These are phyloP conservation scores for Agrochola circellaris DNA, from an alignment of 2,888 invertebrate genomes.

Conservation along the genomic window DNA sequence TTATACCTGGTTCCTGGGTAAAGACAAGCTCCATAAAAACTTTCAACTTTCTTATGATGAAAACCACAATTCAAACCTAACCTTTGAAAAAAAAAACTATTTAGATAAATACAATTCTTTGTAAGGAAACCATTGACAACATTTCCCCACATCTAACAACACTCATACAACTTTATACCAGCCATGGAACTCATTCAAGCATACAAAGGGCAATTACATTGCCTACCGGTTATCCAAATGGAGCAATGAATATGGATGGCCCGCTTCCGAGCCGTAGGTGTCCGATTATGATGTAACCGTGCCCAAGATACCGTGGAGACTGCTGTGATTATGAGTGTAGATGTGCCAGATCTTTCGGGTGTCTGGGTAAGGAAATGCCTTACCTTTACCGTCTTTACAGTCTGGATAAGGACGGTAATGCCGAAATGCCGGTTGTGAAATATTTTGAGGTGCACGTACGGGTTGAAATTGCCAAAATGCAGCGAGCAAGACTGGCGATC, in stretches of 20 bases:
- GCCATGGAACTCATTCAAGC: slow-evolving; percentile 53
- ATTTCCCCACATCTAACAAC: slow-evolving; percentile 39
- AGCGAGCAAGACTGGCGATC: not conserved
- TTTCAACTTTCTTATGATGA: not conserved
- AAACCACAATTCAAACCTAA: not conserved
- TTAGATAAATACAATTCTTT: slow-evolving; percentile 4
- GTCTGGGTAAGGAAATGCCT: not conserved
- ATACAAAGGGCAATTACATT: slow-evolving; percentile 75
- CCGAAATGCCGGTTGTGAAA: slow-evolving; percentile 34
- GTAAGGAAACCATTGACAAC: slow-evolving; percentile 36
- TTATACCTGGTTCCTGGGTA: not conserved
- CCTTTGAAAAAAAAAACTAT: not conserved
- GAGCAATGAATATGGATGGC: slow-evolving; percentile 83
- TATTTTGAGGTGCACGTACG: not conserved
- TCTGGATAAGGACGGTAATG: not conserved
- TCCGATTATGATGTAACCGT: slow-evolving; percentile 81
- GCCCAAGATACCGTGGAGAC: slow-evolving; percentile 57
- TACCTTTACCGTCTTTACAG: too few species aligned
- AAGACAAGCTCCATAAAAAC: not conserved
- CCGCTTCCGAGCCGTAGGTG: slow-evolving; percentile 77
- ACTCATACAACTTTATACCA: slow-evolving; percentile 45
- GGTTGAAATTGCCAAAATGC: not conserved
- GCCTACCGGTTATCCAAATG: slow-evolving; percentile 79
- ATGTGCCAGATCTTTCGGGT: slow-evolving; percentile 49
- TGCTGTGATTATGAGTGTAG: slow-evolving; percentile 42